A percentile compares a stretch with the other conserved stretches of the same genome.
phyloP scores from a whole-genome alignment of 2,888 invertebrate species.

The Flexamia atlantica region DNA sequence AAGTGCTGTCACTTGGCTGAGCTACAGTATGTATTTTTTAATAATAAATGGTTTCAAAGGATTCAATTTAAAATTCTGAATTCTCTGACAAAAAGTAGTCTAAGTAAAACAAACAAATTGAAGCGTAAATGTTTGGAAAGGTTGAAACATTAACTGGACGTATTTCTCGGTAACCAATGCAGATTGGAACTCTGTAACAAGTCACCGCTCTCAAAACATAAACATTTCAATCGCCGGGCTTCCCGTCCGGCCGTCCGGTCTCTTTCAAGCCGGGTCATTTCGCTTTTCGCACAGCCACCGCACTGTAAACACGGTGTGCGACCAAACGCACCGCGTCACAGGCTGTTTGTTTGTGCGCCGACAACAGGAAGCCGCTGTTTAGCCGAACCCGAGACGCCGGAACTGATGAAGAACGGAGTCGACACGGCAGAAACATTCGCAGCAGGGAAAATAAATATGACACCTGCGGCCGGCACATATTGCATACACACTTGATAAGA shows the following conservation, averaged over 20 bases:
- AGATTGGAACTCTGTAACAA: no score
- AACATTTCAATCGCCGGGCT: not conserved
- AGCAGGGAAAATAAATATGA: not conserved
- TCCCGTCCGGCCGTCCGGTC: not conserved
- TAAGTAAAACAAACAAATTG: no score
- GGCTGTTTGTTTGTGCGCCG: slow-evolving; percentile 7
- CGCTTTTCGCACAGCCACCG: slow-evolving; percentile 1
- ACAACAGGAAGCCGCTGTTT: slow-evolving; percentile 28
- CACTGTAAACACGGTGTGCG: not conserved
- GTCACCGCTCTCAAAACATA: not conserved
- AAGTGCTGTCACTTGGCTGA: no score
- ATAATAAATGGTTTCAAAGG: no score
- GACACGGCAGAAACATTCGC: not conserved
- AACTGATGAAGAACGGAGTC: not conserved
- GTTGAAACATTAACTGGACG: no score
- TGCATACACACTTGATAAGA: no score
- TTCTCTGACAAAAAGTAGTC: no score
- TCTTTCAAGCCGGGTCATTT: not conserved
- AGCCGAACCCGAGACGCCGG: slow-evolving; percentile 10
- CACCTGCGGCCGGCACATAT: no score
- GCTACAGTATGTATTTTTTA: no score
- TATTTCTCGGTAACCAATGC: no score
- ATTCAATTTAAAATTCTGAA: no score
- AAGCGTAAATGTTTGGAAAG: no score
- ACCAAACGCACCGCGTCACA: not conserved